Conservation (phyloP, 1,140 invertebrate species). For the Drosophila bifasciata region DNA sequence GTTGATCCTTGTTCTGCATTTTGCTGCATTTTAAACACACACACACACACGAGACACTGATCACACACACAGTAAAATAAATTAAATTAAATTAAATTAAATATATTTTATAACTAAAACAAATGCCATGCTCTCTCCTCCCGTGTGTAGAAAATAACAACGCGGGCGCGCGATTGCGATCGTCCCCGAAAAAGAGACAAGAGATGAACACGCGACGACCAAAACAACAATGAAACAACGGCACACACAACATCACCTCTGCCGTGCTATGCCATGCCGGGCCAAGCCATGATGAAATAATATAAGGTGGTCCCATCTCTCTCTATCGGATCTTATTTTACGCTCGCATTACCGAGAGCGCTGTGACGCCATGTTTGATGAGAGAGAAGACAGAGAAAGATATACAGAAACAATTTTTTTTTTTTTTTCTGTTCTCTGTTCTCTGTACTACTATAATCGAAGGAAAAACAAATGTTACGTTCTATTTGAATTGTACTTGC, state of each 20-base stretch:
- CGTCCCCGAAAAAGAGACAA: slow-evolving; percentile 10
- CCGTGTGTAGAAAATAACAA: slow-evolving; percentile 38
- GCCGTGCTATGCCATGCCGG: slow-evolving; percentile 19
- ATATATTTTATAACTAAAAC: slow-evolving; percentile 16
- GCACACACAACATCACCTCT: slow-evolving; percentile 3
- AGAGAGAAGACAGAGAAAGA: no score
- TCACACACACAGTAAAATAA: slow-evolving; percentile 30
- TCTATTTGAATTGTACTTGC: no score
- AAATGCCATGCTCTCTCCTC: slow-evolving; percentile 15
- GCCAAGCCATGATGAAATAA: no score
- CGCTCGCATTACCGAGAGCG: no score
- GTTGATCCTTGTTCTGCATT: slow-evolving; percentile 60
- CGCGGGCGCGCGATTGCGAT: slow-evolving; percentile 21
- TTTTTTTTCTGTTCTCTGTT: no score
- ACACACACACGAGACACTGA: not conserved
- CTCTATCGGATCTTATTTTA: no score
- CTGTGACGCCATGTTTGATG: no score
- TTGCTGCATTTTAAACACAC: slow-evolving; percentile 40
- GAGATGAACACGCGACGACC: slow-evolving; percentile 50
- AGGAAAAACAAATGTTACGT: no score
- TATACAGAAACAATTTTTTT: no score
- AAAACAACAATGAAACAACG: slow-evolving; percentile 56
- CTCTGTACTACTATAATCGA: no score
- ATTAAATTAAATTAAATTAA: slow-evolving; percentile 21
- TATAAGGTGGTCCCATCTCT: no score